Evolutionary conservation across 2,888 invertebrate species (phyloP), one percentile per base, ranked within the genome.

Genomic region (Plagodis pulveraria): DNA sequence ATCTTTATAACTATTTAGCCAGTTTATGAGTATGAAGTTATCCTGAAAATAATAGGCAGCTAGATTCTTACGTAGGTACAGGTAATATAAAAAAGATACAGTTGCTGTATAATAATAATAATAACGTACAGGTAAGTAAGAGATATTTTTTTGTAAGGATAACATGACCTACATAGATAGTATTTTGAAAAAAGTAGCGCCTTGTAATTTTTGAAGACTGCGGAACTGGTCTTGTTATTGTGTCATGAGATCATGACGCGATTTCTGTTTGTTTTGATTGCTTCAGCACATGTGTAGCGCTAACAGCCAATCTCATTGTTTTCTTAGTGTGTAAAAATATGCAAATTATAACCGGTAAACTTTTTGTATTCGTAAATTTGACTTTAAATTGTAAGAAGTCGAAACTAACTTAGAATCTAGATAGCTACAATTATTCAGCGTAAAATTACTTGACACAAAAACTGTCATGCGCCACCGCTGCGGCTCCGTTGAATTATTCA

Each of bases 401-500:
- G 46, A 40, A 6, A 48, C 9, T 8, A 45, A 45, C 49, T 54
- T 46, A 50, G 42, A 8, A 36, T 10, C 49, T 32, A 38, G 11
- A 57, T 22, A 35, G 34, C 8, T 51, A 56, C 58, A 67, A 58
- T 57, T 61, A 69, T 48, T 33, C 43, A 62, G 64, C 69, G 69
- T 67, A 54, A 67, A 69, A 67, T 69, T 61, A 63, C 62, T 67
- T 61, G 63, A 62, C 67, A 67, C 65, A 69, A 69, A 69, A 69
- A 67, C 58, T 58, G 64, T 64, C 56, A 65, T 61, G 69, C 64
- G 62, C 65, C 64, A 58, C 62, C 66, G 66, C 73, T 74, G 75
- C 68, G 78, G 77, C 78, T 82, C 72, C 70, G 66, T 72, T 76
- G 73, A 76, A 80, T 81, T 70, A 78, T 80, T 79, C 76, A 76